Percentiles rank a stretch among this genome's conserved stretches.
Evolutionary conservation across 2,113 vertebrate species (phyloP).

Genomic region (Zapus hudsonius): DNA sequence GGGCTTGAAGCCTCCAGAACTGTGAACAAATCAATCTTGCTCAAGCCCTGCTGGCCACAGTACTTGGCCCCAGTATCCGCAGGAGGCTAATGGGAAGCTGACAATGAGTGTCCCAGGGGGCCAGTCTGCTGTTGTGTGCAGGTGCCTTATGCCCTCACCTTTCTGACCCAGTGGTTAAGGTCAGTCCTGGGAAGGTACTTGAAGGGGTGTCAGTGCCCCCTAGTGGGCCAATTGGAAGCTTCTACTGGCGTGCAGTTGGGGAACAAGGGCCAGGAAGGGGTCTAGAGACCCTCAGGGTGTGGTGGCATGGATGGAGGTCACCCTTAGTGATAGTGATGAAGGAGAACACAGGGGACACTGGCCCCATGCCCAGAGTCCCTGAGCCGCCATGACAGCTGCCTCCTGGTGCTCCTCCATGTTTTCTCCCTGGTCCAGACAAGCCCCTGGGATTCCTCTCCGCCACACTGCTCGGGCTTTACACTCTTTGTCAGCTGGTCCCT

Average conservation of each 20-base stretch:
- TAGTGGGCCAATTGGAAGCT: neutral
- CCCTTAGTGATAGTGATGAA: neutral
- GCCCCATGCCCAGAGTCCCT: neutral
- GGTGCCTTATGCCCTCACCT: neutral
- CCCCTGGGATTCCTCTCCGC: fast-evolving
- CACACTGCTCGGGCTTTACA: fast-evolving
- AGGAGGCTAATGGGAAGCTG: neutral
- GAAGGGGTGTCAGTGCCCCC: neutral
- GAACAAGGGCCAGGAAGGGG: neutral
- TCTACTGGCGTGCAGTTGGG: fast-evolving
- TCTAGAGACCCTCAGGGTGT: neutral
- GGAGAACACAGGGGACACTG: neutral
- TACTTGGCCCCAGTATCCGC: too few relatives aligned
- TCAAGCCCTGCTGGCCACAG: too few relatives aligned
- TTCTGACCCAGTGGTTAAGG: neutral
- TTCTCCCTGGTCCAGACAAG: fast-evolving
- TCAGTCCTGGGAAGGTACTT: fast-evolving
- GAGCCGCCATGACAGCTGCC: fast-evolving
- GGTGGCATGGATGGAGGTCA: fast-evolving
- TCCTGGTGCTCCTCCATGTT: neutral
- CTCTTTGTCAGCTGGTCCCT: too few relatives aligned
- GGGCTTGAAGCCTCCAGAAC: too few relatives aligned
- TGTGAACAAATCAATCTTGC: too few relatives aligned
- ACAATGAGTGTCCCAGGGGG: neutral
- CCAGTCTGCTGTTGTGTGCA: fast-evolving